Conservation (phyloP, 2,797 vertebrate species). For the Hafferia zeledoni region DNA sequence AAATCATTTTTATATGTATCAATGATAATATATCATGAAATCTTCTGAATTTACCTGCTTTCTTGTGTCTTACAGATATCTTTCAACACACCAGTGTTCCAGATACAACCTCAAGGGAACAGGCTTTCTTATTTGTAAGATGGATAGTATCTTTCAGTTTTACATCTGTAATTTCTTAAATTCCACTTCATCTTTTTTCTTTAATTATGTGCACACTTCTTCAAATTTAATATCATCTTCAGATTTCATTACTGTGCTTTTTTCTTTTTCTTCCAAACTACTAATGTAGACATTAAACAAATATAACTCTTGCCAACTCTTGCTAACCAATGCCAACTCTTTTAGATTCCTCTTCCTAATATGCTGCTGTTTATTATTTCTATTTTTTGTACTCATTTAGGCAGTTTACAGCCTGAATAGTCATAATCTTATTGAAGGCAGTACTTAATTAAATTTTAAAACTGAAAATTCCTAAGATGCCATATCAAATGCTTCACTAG, state of each 20-base stretch:
- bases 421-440: background rate
- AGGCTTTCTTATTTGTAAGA: background rate
- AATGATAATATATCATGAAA: background rate
- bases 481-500: constrained; percentile 3
- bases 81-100: background rate
- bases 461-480: background rate
- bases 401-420: background rate
- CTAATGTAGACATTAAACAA: constrained; percentile 30
- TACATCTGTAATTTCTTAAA: background rate
- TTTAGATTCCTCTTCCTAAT: background rate
- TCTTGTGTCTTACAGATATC: background rate
- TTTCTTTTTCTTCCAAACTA: constrained; percentile 9
- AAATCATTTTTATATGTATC: background rate
- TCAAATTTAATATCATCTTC: background rate
- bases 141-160: background rate
- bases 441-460: constrained; percentile 9
- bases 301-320: background rate
- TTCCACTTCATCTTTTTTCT: background rate
- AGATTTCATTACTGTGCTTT: background rate
- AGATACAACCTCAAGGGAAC: background rate
- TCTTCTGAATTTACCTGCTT: background rate
- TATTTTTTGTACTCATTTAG: background rate
- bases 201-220: background rate
- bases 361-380: background rate
- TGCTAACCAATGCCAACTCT: background rate